Percentiles rank a stretch among this genome's conserved stretches.
These are phyloP conservation scores for Onychostruthus taczanowskii DNA, from an alignment of 2,113 vertebrate species.

Conservation along the genomic window DNA sequence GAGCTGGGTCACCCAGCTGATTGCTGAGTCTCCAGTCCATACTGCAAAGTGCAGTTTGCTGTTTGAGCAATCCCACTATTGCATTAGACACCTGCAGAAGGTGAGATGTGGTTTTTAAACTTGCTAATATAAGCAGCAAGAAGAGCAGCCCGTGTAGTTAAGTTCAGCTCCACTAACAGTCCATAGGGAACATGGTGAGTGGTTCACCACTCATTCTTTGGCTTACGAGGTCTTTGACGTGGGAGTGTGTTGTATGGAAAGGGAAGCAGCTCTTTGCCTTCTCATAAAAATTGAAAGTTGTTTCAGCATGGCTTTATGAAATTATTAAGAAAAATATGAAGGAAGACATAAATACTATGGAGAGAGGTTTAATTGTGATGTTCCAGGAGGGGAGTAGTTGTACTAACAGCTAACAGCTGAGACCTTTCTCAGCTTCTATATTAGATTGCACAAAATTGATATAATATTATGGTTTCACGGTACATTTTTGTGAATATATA, in stretches of 20 bases:
- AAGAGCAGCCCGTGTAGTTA: neutral
- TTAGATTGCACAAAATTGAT: neutral
- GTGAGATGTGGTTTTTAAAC: neutral
- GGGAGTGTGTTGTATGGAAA: neutral
- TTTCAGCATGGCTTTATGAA: neutral
- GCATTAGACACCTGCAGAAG: neutral
- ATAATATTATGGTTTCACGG: neutral
- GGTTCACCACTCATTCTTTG: neutral
- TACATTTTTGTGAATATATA: neutral
- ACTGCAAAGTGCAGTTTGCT: neutral
- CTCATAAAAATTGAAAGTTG: neutral
- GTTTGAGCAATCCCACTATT: neutral
- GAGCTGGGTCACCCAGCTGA: neutral
- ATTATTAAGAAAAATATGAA: neutral
- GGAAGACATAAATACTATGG: neutral
- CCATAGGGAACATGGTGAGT: neutral
- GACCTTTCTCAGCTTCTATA: neutral
- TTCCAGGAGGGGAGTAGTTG: neutral
- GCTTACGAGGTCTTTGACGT: neutral
- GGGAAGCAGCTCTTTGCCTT: neutral
- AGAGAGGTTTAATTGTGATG: neutral
- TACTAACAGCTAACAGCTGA: neutral
- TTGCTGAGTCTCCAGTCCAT: neutral
- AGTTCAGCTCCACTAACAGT: neutral
- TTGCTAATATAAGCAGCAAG: neutral